Base-by-base conservation (phyloP, 2,113 vertebrate species). In the Peromyscus maniculatus region DNA sequence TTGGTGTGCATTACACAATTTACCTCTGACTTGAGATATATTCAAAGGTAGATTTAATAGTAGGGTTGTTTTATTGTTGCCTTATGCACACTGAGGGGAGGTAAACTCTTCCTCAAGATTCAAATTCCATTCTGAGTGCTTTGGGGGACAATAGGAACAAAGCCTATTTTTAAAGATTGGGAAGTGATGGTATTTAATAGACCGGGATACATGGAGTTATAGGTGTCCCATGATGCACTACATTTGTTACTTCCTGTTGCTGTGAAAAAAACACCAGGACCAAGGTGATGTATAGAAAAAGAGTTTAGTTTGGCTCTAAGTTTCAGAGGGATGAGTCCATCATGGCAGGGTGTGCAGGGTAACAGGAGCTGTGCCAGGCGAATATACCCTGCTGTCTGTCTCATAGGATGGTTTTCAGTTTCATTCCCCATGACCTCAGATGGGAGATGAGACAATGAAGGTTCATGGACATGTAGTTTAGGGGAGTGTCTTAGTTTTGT, bases 331-430 rank as follows among this genome's bases (percentile, higher is more conserved):
- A 28, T 62, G 82, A 43, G 82, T 15, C 13, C 24, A 84, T 28
- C 24, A 7, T 39, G 80, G 21, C 11, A 39, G 57, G 57, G 57
- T 64, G 24, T 36, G 24, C 77, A 84, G 5, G 75, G 62, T 7
- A 13, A 13, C 31, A 36, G 75, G 66, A 31, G 4, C 31, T 26
- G 46, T 2, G 2, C 0, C 49, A 3, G 28, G 21, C 71, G 39
- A 75, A 5, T 33, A 59, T 11, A 26, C 12, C 3, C 17, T 2
- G 1, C 24, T 1, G 0, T 52, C 16, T 62, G 67, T 75, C 31
- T 15, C 11, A 19, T 69, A 26, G 22, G 39, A 43, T 62, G 49
- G 16, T 31, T 92, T 62, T 77, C 26, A 8, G 28, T 77, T 69
- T 69, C 31, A 84, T 12, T 84, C 43, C 80, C 43, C 17, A 31